These are phyloP conservation scores for Malurus splendens DNA, from an alignment of 2,797 vertebrate species.

Conservation along the genomic window DNA sequence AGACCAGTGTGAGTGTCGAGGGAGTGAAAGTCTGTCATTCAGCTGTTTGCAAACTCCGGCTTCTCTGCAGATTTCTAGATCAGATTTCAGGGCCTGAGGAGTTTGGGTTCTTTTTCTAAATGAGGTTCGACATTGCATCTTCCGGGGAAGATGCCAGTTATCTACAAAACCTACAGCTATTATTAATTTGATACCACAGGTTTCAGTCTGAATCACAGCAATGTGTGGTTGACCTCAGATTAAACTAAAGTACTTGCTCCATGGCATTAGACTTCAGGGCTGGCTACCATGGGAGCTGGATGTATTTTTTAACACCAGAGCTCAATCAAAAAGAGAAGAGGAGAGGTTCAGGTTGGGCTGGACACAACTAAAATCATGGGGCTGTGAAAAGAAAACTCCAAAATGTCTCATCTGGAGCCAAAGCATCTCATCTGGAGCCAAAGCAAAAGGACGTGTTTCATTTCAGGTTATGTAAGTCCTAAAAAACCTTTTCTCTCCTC, in stretches of 20 bases:
- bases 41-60: not conserved
- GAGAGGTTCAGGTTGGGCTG: not conserved
- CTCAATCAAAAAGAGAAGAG: not conserved
- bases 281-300: not conserved
- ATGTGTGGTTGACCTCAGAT: constrained; percentile 54
- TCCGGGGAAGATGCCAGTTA: constrained; percentile 45
- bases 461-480: not conserved
- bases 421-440: not conserved
- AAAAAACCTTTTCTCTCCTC: not conserved
- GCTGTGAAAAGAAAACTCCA: not conserved
- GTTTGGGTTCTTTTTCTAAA: constrained; percentile 38
- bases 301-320: not conserved
- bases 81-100: constrained; percentile 27
- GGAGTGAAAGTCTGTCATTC: constrained; percentile 51
- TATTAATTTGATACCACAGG: constrained; percentile 50
- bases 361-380: not conserved
- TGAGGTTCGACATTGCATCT: not conserved
- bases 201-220: constrained; percentile 48
- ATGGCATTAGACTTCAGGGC: not conserved
- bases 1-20: not conserved
- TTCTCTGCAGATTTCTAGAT: constrained; percentile 41
- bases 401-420: not conserved
- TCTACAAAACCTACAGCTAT: constrained; percentile 36
- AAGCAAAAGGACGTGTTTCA: constrained; percentile 5
- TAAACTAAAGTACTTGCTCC: constrained; percentile 7